phyloP scores from a whole-genome alignment of 92 coral and sea anemone genomes.

The Heliopora coerulea region DNA sequence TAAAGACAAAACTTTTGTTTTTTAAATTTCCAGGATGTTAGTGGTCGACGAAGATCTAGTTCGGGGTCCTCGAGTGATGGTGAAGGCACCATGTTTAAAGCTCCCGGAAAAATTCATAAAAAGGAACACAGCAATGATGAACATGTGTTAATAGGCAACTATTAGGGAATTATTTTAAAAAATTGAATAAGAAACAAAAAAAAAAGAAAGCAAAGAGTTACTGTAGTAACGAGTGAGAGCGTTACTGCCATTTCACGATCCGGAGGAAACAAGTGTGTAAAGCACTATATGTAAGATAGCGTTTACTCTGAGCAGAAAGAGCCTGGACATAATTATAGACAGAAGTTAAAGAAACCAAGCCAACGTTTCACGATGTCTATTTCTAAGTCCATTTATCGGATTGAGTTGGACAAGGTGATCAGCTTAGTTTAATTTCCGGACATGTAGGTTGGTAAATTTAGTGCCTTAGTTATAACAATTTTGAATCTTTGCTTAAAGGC shows the following conservation, averaged over 20 bases:
- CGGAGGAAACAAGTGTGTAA: not conserved
- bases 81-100: conserved; percentile 32
- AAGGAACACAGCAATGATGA: not conserved
- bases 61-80: conserved; percentile 28
- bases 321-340: no score
- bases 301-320: not conserved
- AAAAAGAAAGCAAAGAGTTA: no score
- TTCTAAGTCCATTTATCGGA: no score
- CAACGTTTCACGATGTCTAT: no score
- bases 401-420: no score
- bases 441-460: not conserved
- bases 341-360: no score
- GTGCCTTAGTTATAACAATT: not conserved
- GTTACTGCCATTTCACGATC: not conserved
- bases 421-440: not conserved
- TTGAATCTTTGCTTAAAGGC: not conserved
- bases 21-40: conserved; percentile 2
- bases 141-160: not conserved
- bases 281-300: not conserved
- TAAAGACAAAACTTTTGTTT: not conserved
- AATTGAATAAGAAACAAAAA: not conserved
- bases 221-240: not conserved
- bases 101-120: conserved; percentile 31
- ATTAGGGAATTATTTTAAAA: not conserved
- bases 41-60: conserved; percentile 1